Evolutionary conservation across 2,888 invertebrate genomes (phyloP).

Genomic region (Aphrophora alni): DNA sequence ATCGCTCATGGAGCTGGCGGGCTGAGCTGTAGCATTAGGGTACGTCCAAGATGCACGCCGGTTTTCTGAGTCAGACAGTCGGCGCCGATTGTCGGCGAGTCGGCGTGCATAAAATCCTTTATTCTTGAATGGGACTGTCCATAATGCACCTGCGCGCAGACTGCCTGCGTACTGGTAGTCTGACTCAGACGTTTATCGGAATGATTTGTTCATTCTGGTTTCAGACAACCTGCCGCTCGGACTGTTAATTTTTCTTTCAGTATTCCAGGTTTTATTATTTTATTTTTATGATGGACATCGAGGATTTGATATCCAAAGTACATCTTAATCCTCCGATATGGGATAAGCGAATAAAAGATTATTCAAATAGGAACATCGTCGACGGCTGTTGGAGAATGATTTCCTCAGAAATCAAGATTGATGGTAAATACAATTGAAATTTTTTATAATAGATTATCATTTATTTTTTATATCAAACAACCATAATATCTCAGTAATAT

Average conservation of each 20-base stretch:
- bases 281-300: conserved; percentile 10
- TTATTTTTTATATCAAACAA: background rate
- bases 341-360: conserved; percentile 22
- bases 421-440: too few relatives aligned
- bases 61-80: conserved; percentile 19
- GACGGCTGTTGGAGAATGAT: conserved; percentile 22
- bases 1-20: too few relatives aligned
- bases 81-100: background rate
- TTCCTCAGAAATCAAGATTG: conserved; percentile 18
- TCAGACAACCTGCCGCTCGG: background rate
- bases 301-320: conserved; percentile 18
- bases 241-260: background rate
- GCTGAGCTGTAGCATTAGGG: too few relatives aligned
- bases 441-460: too few relatives aligned
- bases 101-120: background rate
- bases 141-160: background rate
- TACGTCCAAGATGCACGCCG: conserved; percentile 9
- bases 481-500: background rate
- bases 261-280: background rate
- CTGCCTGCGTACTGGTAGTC: background rate
- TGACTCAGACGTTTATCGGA: conserved; percentile 22
- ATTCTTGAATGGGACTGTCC: background rate
- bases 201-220: conserved; percentile 7
- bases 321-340: conserved; percentile 21
- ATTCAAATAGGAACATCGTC: conserved; percentile 25